Evolutionary conservation across 2,797 vertebrate genomes (phyloP).

Genomic region (Enteromius viviparus): DNA sequence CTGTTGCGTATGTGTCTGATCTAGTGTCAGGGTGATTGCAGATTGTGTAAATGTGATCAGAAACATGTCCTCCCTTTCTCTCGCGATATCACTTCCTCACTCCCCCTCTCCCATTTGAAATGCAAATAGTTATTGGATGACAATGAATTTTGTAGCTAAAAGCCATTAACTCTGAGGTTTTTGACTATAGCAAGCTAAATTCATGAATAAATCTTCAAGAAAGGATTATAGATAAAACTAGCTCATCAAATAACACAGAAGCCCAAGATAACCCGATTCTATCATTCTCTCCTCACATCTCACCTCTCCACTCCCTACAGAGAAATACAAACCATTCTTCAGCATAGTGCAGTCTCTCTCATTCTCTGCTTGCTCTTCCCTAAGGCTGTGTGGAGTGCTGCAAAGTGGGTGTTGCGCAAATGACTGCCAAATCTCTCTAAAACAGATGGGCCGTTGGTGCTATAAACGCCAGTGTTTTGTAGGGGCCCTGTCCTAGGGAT

Average conservation of each 20-base stretch:
- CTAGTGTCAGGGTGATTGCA: slow-evolving; percentile 29
- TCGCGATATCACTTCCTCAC: slow-evolving; percentile 22
- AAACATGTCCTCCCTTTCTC: slow-evolving; percentile 16
- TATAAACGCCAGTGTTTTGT: slow-evolving; percentile 44
- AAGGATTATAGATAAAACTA: slow-evolving; percentile 27
- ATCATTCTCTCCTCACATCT: slow-evolving; percentile 41
- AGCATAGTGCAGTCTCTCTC: slow-evolving; percentile 28
- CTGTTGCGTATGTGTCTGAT: slow-evolving; percentile 30
- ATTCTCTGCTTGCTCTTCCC: slow-evolving; percentile 40
- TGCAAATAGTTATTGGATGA: slow-evolving; percentile 52
- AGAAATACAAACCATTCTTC: slow-evolving; percentile 48
- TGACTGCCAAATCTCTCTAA: slow-evolving; percentile 57
- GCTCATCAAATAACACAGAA: slow-evolving; percentile 34
- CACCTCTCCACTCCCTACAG: slow-evolving; percentile 47
- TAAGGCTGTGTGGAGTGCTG: slow-evolving; percentile 50
- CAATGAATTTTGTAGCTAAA: slow-evolving; percentile 46
- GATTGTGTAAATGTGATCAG: slow-evolving; percentile 29
- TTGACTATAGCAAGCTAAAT: slow-evolving; percentile 44
- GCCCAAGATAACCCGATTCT: slow-evolving; percentile 44
- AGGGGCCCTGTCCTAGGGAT: background rate
- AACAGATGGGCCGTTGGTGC: slow-evolving; percentile 55
- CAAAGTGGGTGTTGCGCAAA: slow-evolving; percentile 60
- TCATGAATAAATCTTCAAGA: slow-evolving; percentile 44
- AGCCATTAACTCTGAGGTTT: slow-evolving; percentile 52
- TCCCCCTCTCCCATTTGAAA: slow-evolving; percentile 21